phyloP scores from a whole-genome alignment of 2,797 vertebrate genomes.

The Rhabdophis nuchalis region DNA sequence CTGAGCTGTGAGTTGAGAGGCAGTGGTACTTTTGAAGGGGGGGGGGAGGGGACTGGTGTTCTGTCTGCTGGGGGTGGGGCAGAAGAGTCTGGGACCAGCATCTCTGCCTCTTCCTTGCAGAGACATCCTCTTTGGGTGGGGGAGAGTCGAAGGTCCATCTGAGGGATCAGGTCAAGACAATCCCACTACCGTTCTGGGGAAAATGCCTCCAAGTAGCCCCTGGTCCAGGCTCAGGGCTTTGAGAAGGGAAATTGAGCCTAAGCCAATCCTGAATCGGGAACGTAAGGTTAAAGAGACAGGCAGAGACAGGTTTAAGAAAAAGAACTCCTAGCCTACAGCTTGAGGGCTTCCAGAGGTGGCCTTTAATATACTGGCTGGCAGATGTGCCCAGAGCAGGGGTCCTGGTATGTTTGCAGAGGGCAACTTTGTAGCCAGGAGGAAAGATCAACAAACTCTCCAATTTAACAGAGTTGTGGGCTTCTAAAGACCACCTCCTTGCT shows the following conservation, averaged over 20 bases:
- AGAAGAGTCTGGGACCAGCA: background rate
- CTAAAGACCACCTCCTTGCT: background rate
- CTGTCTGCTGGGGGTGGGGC: no score
- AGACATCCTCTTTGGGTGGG: background rate
- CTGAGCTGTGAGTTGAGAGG: background rate
- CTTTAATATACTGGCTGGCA: background rate
- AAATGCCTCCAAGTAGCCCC: background rate
- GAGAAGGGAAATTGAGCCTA: background rate
- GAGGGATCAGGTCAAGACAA: background rate
- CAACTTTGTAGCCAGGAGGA: background rate
- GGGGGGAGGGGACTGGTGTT: background rate
- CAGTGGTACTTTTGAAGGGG: background rate
- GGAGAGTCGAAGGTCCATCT: background rate
- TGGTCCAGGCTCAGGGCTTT: background rate
- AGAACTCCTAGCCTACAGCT: no score
- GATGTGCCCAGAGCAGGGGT: background rate
- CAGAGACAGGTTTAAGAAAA: background rate
- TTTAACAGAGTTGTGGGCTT: background rate
- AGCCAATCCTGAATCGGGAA: background rate
- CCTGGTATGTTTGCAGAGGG: no score
- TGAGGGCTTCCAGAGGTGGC: no score
- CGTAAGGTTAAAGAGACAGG: background rate
- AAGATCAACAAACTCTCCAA: background rate
- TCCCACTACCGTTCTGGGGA: background rate
- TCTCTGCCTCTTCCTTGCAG: background rate